These are phyloP conservation scores for Agapostemon virescens DNA, from an alignment of 2,888 invertebrate species.

Conservation along the genomic window DNA sequence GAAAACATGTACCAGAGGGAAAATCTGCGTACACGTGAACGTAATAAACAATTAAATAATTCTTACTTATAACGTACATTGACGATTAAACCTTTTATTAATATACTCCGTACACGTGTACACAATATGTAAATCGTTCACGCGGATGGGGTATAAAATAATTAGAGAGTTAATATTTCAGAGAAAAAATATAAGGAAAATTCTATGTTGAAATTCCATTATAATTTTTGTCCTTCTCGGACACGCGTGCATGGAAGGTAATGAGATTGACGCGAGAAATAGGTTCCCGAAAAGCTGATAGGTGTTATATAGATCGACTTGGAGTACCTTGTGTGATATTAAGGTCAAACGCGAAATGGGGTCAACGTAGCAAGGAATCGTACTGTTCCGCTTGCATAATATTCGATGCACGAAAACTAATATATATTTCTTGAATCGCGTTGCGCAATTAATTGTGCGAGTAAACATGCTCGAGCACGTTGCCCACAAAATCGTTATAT, in stretches of 20 bases:
- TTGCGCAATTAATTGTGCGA: background rate
- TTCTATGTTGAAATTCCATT: background rate
- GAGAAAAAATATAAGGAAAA: background rate
- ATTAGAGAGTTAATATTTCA: conserved; percentile 11
- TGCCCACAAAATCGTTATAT: background rate
- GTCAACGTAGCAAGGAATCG: conserved; percentile 64
- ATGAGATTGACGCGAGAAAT: background rate
- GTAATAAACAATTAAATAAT: background rate
- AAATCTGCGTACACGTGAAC: background rate
- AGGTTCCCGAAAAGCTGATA: conserved; percentile 40
- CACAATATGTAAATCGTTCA: conserved; percentile 1
- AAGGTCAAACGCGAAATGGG: conserved; percentile 68
- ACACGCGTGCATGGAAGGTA: background rate
- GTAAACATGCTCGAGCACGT: background rate
- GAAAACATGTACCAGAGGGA: no score
- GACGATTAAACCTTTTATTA: background rate
- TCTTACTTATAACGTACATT: background rate
- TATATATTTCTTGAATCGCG: conserved; percentile 35
- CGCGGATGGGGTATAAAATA: conserved; percentile 17
- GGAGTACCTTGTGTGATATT: conserved; percentile 65
- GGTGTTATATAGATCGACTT: conserved; percentile 51
- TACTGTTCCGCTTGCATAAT: conserved; percentile 59
- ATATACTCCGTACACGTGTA: background rate
- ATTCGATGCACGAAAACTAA: conserved; percentile 44
- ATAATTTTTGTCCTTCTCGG: no score